Evolutionary conservation across 2,797 vertebrate species (phyloP).

Genomic region (Macrochelys suwanniensis): DNA sequence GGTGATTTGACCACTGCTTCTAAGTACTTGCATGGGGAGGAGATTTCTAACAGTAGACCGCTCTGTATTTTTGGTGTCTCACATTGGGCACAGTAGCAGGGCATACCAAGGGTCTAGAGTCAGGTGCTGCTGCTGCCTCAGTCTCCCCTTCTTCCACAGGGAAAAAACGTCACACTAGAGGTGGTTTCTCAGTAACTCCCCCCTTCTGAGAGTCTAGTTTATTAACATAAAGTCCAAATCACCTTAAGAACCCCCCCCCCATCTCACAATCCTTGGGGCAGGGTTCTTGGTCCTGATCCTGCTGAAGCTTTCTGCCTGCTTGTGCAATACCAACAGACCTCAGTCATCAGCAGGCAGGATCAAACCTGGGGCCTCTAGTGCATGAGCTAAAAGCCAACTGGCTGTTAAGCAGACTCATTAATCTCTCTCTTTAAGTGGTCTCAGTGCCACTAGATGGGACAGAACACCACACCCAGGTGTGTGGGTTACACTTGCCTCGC

Average conservation of each 20-base stretch:
- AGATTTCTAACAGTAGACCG: neutral
- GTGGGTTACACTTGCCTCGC: neutral
- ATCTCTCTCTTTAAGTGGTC: no score
- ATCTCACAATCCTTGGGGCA: neutral
- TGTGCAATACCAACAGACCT: no score
- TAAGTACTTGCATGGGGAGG: neutral
- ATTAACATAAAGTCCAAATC: neutral
- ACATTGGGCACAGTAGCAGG: neutral
- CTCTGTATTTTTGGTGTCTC: neutral
- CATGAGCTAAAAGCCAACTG: no score
- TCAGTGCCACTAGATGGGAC: no score
- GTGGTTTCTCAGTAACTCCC: neutral
- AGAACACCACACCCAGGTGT: no score
- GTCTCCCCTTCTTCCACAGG: neutral
- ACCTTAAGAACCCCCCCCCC: neutral
- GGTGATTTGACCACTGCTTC: neutral
- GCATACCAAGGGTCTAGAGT: neutral
- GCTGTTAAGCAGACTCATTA: no score
- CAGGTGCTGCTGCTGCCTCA: neutral
- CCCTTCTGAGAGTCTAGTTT: neutral
- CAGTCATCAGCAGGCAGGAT: no score
- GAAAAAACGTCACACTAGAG: neutral
- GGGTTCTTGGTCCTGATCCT: neutral
- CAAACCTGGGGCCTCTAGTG: no score
- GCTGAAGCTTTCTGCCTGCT: neutral